phyloP scores from a whole-genome alignment of 1,140 invertebrate genomes.

The Drosophila watanabei region DNA sequence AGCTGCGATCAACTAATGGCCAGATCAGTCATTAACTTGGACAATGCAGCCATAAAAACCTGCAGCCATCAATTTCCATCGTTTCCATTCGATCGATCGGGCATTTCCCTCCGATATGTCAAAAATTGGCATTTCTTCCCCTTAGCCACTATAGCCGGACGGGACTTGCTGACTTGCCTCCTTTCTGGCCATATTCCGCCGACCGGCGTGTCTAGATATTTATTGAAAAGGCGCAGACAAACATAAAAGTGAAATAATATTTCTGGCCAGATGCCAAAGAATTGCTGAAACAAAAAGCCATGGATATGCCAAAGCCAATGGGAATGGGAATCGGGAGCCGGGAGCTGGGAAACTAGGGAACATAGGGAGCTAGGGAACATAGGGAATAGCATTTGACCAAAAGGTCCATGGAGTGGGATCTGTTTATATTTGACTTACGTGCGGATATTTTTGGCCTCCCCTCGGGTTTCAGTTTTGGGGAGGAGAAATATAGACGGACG shows the following conservation, averaged over 20 bases:
- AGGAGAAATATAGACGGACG: background rate
- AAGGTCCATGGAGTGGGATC: slow-evolving; percentile 30
- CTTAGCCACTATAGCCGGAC: slow-evolving; percentile 18
- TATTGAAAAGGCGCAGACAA: slow-evolving; percentile 82
- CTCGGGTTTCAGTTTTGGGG: slow-evolving; percentile 6
- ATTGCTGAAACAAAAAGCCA: slow-evolving; percentile 69
- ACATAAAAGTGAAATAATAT: slow-evolving; percentile 84
- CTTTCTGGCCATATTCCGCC: slow-evolving; percentile 5
- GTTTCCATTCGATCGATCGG: slow-evolving; percentile 47
- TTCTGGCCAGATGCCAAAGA: slow-evolving; percentile 76
- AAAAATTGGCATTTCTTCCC: slow-evolving; percentile 66
- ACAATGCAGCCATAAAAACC: slow-evolving; percentile 76
- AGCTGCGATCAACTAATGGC: slow-evolving; percentile 54
- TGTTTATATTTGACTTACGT: slow-evolving; percentile 82
- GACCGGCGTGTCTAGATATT: slow-evolving; percentile 65
- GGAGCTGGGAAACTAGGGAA: background rate
- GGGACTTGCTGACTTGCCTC: background rate
- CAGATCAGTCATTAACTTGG: slow-evolving; percentile 66
- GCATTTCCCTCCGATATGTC: slow-evolving; percentile 61
- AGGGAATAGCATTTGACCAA: slow-evolving; percentile 29
- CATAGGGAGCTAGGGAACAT: slow-evolving; percentile 12
- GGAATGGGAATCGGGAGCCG: slow-evolving; percentile 7
- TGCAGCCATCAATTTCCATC: slow-evolving; percentile 50
- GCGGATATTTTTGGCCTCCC: slow-evolving; percentile 58
- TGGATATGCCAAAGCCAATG: slow-evolving; percentile 20